phyloP scores from a whole-genome alignment of 2,797 vertebrate species.

The Cygnus olor region DNA sequence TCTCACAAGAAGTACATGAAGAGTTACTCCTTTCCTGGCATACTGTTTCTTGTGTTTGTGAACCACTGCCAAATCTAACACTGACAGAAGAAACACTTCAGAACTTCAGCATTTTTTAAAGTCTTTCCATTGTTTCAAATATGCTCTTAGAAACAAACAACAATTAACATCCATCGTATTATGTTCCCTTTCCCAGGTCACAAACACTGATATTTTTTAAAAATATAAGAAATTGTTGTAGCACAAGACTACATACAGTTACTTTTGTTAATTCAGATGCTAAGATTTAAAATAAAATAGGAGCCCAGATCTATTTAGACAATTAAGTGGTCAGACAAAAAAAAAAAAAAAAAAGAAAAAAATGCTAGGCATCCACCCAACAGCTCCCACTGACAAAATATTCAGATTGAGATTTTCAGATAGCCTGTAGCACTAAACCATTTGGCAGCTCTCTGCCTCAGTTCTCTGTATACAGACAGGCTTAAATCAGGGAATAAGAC shows the following conservation, averaged over 20 bases:
- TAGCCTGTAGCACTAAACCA: slow-evolving; percentile 31
- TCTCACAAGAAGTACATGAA: neutral
- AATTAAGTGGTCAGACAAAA: neutral
- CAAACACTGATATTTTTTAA: neutral
- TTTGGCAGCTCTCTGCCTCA: slow-evolving; percentile 39
- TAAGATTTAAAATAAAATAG: slow-evolving; percentile 7
- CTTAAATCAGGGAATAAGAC: neutral
- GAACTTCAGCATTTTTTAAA: slow-evolving; percentile 51
- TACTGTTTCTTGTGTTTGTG: neutral
- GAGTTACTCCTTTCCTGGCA: slow-evolving; percentile 27
- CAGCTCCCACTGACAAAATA: slow-evolving; percentile 54
- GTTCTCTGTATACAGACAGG: neutral
- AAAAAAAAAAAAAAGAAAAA: neutral
- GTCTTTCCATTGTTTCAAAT: slow-evolving; percentile 62
- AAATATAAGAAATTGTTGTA: neutral
- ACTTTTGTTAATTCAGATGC: neutral
- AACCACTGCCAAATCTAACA: slow-evolving; percentile 52
- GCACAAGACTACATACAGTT: neutral
- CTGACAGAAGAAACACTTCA: slow-evolving; percentile 43
- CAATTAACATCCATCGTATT: neutral
- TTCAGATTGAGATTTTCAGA: slow-evolving; percentile 57
- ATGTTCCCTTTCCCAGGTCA: neutral
- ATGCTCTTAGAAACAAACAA: neutral
- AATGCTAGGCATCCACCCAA: slow-evolving; percentile 29
- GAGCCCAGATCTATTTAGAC: neutral